A percentile compares a stretch with the other conserved stretches of the same genome.
phyloP scores from a whole-genome alignment of 2,888 invertebrate genomes.

The Listrodromus nycthemerus region DNA sequence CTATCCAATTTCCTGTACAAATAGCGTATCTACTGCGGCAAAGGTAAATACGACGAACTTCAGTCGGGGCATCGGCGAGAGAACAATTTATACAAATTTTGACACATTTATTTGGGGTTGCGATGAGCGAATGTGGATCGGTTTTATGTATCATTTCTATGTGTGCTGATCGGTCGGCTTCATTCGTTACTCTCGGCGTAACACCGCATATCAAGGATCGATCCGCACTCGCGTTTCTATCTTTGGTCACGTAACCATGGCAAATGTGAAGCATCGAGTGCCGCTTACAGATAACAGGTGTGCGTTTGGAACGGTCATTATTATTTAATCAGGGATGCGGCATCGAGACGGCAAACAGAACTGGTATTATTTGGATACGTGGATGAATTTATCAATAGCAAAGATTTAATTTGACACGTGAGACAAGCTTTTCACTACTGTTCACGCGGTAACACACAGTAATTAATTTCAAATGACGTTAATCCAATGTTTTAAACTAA shows the following conservation, averaged over 20 bases:
- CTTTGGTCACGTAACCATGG: not conserved
- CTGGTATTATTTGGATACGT: not conserved
- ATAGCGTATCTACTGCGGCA: not conserved
- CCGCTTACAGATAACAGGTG: not conserved
- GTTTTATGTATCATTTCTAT: not conserved
- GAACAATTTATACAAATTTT: constrained; percentile 16
- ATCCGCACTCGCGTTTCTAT: not conserved
- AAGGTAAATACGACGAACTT: constrained; percentile 5
- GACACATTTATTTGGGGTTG: not conserved
- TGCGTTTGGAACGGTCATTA: not conserved
- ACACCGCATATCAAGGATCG: not conserved
- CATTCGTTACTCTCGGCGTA: not conserved
- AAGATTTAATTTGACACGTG: not conserved
- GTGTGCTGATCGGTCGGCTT: not conserved
- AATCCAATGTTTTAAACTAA: too few relatives aligned
- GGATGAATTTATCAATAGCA: not conserved
- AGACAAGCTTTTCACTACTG: not conserved
- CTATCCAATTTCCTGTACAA: constrained; percentile 31
- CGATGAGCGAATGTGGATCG: too few relatives aligned
- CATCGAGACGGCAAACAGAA: not conserved
- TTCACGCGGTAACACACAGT: not conserved
- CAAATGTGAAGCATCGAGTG: not conserved
- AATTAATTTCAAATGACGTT: not conserved
- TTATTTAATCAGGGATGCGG: not conserved
- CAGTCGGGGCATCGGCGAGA: not conserved